phyloP scores from a whole-genome alignment of 2,113 vertebrate genomes.

The Tachysurus vachellii region DNA sequence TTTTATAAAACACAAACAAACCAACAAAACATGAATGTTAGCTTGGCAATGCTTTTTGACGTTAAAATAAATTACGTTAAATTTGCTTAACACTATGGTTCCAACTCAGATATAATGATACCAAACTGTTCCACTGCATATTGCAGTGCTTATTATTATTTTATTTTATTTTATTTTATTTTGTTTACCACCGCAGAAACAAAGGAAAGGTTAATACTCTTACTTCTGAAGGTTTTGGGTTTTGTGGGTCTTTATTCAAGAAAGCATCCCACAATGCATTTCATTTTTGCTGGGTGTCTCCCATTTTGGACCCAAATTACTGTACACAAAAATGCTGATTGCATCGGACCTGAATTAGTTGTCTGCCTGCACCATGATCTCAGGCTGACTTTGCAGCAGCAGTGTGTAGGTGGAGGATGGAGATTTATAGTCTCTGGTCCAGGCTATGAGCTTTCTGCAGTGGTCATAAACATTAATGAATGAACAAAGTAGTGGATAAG shows the following conservation, averaged over 20 bases:
- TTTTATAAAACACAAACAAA: background rate
- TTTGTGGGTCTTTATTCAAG: background rate
- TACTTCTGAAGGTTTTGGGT: background rate
- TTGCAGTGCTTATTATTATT: no score
- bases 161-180: no score
- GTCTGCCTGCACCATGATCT: constrained; percentile 18
- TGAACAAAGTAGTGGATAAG: background rate
- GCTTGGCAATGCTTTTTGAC: background rate
- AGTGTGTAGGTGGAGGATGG: constrained; percentile 22
- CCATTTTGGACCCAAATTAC: background rate
- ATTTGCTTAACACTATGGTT: background rate
- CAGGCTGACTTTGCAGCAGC: constrained; percentile 46
- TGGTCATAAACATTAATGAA: constrained; percentile 25
- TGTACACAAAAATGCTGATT: constrained; percentile 25
- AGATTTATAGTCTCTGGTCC: constrained; percentile 45
- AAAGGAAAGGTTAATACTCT: no score
- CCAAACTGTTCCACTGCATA: background rate
- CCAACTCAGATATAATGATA: background rate
- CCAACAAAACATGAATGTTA: background rate
- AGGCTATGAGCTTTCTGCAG: constrained; percentile 32
- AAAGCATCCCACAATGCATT: background rate
- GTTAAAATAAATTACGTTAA: background rate
- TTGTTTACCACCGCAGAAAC: no score
- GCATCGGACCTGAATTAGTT: constrained; percentile 24
- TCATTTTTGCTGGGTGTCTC: background rate